phyloP scores from a whole-genome alignment of 1,140 invertebrate genomes.

The Aleiodes sp. region DNA sequence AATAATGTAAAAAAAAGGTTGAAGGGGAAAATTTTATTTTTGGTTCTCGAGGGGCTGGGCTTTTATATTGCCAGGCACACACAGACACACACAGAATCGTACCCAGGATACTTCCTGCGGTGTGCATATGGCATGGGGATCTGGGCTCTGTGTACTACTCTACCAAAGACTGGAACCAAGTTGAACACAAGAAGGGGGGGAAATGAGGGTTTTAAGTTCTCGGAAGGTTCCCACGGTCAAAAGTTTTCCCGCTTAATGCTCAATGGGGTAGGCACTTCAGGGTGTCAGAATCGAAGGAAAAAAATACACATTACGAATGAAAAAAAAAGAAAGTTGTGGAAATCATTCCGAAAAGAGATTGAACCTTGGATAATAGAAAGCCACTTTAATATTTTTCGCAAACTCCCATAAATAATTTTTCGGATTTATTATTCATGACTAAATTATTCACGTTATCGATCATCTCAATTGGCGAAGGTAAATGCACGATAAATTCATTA shows the following conservation, averaged over 20 bases:
- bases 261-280: conserved; percentile 2
- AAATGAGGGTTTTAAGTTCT: conserved; percentile 51
- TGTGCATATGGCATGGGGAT: conserved; percentile 59
- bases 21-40: no score
- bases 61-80: neutral
- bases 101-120: conserved; percentile 56
- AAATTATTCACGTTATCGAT: neutral
- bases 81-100: neutral
- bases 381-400: no score
- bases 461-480: no score
- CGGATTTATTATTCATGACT: neutral
- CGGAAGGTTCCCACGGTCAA: conserved; percentile 66
- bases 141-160: conserved; percentile 34
- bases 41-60: no score
- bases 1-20: no score
- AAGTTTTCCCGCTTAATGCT: conserved; percentile 54
- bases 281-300: neutral
- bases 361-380: no score
- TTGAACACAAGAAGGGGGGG: conserved; percentile 13
- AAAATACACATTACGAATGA: neutral
- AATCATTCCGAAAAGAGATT: neutral
- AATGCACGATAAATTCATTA: no score
- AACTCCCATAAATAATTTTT: neutral
- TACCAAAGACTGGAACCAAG: conserved; percentile 27
- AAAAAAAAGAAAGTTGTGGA: neutral